Evolutionary conservation across 2,888 invertebrate genomes (phyloP).

Genomic region (Sarcophaga variegata): DNA sequence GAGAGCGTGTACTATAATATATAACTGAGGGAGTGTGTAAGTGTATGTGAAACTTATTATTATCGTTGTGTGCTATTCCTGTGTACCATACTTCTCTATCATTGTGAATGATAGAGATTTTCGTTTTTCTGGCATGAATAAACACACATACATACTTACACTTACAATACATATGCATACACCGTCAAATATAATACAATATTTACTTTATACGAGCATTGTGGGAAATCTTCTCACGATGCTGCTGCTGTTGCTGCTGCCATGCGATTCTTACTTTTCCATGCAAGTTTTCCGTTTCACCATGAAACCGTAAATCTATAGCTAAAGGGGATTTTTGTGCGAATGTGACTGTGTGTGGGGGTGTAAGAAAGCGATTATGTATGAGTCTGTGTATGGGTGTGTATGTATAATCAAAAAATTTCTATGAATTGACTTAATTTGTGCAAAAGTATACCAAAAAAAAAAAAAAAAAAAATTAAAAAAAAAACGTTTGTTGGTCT

Average conservation of each 20-base stretch:
- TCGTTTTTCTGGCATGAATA: not conserved
- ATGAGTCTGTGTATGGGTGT: not conserved
- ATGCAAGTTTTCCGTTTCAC: not conserved
- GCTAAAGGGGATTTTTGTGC: too few relatives aligned
- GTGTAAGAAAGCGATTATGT: too few relatives aligned
- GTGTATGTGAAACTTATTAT: not conserved
- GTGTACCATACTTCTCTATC: not conserved
- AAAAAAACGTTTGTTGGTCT: not conserved
- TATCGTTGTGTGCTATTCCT: not conserved
- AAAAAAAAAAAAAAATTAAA: rapidly evolving
- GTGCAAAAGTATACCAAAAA: not conserved
- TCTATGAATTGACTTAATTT: conserved; percentile 47
- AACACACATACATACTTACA: not conserved
- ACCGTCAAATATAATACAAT: conserved; percentile 30
- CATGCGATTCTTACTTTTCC: too few relatives aligned
- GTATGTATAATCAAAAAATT: conserved; percentile 10
- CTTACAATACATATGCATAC: not conserved
- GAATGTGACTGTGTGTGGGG: too few relatives aligned
- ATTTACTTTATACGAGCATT: conserved; percentile 54
- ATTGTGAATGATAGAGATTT: conserved; percentile 46
- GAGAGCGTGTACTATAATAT: too few relatives aligned
- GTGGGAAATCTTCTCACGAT: conserved; percentile 42
- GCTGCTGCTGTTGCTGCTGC: too few relatives aligned
- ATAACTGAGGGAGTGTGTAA: not conserved
- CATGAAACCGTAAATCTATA: conserved; percentile 6